Evolutionary conservation across 2,113 vertebrate species (phyloP).

Genomic region (Scophthalmus maximus): DNA sequence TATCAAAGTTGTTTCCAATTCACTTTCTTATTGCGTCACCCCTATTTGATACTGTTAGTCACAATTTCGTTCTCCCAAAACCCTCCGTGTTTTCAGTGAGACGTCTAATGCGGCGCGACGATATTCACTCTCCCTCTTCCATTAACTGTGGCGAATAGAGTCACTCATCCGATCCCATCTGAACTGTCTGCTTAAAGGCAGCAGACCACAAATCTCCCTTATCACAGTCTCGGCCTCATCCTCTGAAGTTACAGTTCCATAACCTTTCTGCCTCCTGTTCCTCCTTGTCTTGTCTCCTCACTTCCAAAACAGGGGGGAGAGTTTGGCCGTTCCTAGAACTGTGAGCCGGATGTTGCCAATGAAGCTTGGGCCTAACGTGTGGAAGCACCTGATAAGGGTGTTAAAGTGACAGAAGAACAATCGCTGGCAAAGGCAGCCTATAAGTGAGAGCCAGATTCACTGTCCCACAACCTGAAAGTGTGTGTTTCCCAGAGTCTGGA

Average conservation of each 20-base stretch:
- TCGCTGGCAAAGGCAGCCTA: background rate
- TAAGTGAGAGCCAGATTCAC: background rate
- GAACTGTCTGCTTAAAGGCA: conserved; percentile 26
- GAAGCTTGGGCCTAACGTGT: conserved; percentile 5
- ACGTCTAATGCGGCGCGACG: background rate
- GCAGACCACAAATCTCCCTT: conserved; percentile 22
- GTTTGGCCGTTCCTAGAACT: conserved; percentile 2
- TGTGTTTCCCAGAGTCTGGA: background rate
- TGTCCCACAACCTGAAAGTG: background rate
- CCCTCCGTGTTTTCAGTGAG: background rate
- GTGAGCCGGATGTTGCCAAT: conserved; percentile 25
- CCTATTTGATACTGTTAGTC: background rate
- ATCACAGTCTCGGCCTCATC: conserved; percentile 44
- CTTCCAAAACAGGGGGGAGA: conserved; percentile 27
- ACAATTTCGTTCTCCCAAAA: no score
- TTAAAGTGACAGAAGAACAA: conserved; percentile 39
- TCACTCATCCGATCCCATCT: conserved; percentile 9
- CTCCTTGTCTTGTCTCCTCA: conserved; percentile 30
- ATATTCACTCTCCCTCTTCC: conserved; percentile 12
- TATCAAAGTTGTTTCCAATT: background rate
- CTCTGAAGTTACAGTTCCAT: conserved; percentile 22
- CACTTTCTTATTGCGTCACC: background rate
- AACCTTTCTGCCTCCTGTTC: conserved; percentile 1
- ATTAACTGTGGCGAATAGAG: conserved; percentile 20
- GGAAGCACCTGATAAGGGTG: conserved; percentile 47